These are phyloP conservation scores for Latheticus oryzae DNA, from an alignment of 2,888 invertebrate genomes.

Conservation along the genomic window DNA sequence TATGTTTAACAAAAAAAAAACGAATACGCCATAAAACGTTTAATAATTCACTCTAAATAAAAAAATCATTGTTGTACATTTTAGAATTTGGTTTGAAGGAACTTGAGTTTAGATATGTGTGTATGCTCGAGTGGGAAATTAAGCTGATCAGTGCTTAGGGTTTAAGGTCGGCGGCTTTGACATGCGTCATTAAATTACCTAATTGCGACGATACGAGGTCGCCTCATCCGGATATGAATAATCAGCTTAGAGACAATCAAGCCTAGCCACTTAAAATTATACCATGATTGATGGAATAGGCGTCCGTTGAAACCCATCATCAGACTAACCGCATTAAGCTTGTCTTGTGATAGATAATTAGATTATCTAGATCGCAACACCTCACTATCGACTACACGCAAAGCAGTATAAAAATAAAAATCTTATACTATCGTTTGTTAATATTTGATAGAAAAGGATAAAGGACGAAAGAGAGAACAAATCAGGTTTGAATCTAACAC, in stretches of 20 bases:
- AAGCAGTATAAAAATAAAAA: neutral
- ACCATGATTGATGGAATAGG: slow-evolving; percentile 43
- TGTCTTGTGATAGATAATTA: slow-evolving; percentile 9
- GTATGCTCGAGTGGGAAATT: neutral
- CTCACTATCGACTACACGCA: too few species aligned
- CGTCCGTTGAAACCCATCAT: slow-evolving; percentile 37
- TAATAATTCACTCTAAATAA: too few species aligned
- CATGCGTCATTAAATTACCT: slow-evolving; percentile 45
- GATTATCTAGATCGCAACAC: too few species aligned
- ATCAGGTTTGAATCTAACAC: neutral
- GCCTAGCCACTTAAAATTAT: slow-evolving; percentile 39
- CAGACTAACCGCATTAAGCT: slow-evolving; percentile 19
- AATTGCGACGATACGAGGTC: slow-evolving; percentile 43
- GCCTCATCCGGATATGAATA: slow-evolving; percentile 45
- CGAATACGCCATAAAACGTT: too few species aligned
- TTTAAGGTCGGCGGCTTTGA: slow-evolving; percentile 37
- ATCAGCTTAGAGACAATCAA: slow-evolving; percentile 46
- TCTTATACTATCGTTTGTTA: neutral
- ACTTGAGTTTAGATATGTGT: too few species aligned
- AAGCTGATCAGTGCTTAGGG: neutral
- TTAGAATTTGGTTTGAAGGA: too few species aligned
- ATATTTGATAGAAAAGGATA: neutral
- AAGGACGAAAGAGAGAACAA: neutral
- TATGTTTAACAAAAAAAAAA: too few species aligned
- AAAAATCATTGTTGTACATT: too few species aligned